These are phyloP conservation scores for Conger conger DNA, from an alignment of 2,113 vertebrate species.

Conservation along the genomic window DNA sequence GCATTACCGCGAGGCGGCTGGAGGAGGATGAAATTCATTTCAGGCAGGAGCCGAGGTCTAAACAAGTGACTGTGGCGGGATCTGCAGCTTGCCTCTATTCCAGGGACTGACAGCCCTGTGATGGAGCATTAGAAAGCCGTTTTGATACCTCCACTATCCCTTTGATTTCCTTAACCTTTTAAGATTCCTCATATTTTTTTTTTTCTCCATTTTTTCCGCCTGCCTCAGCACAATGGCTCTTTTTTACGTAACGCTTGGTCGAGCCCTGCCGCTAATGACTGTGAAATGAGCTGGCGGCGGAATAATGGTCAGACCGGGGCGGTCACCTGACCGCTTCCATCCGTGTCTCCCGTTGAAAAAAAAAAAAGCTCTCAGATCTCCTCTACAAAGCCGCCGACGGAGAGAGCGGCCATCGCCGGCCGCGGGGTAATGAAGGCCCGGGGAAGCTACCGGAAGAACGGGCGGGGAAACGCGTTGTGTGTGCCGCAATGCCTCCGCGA, in stretches of 20 bases:
- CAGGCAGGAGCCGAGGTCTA: background rate
- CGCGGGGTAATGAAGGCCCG: background rate
- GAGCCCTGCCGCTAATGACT: conserved; percentile 35
- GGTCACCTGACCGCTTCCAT: background rate
- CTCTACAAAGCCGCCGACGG: background rate
- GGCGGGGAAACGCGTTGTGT: background rate
- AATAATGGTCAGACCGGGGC: conserved; percentile 28
- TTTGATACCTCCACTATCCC: conserved; percentile 1
- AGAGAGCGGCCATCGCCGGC: background rate
- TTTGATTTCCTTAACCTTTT: conserved; percentile 28
- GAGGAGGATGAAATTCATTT: background rate
- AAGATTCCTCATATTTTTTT: background rate
- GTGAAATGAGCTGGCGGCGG: conserved; percentile 30
- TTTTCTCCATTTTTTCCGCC: conserved; percentile 26
- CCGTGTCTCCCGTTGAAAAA: background rate
- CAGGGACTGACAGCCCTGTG: background rate
- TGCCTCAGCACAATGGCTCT: conserved; percentile 24
- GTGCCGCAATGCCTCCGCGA: background rate
- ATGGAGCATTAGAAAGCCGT: background rate
- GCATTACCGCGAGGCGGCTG: background rate
- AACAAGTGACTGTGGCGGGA: background rate
- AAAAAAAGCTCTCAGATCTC: background rate
- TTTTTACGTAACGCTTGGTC: conserved; percentile 24
- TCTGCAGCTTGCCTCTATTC: conserved; percentile 1
- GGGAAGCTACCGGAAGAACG: background rate